Conservation (phyloP, 1,140 invertebrate genomes). For the Leguminivora glycinivorella region DNA sequence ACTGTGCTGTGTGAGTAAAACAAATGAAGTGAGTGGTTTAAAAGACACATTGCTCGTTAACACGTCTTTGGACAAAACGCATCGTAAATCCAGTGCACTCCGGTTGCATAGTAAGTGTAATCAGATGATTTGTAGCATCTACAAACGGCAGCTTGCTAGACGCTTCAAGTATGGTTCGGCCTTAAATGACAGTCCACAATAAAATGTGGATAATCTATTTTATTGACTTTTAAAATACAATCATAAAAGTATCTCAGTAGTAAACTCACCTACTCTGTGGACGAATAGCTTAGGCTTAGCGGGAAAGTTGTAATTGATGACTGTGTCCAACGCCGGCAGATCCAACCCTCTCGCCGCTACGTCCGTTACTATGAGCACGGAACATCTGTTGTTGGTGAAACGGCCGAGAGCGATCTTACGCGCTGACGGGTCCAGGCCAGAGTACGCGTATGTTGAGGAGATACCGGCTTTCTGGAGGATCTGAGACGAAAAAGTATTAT, state of each 20-base stretch:
- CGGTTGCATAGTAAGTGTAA: too few species aligned
- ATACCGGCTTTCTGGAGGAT: conserved; percentile 90
- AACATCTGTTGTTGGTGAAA: conserved; percentile 89
- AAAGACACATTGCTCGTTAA: too few species aligned
- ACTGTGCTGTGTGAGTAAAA: too few species aligned
- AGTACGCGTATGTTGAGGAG: conserved; percentile 94
- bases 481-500: conserved; percentile 75
- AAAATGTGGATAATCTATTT: too few species aligned
- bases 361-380: conserved; percentile 96
- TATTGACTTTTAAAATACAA: conserved; percentile 27
- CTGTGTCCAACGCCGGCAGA: conserved; percentile 96
- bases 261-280: conserved; percentile 95
- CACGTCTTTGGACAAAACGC: too few species aligned
- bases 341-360: conserved; percentile 98
- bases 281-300: conserved; percentile 98
- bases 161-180: too few species aligned
- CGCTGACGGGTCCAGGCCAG: conserved; percentile 95
- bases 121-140: too few species aligned
- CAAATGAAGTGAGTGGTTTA: too few species aligned
- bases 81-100: too few species aligned
- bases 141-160: too few species aligned
- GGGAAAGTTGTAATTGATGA: conserved; percentile 99
- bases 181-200: too few species aligned
- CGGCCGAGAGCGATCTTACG: conserved; percentile 97
- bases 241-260: conserved; percentile 31